phyloP scores from a whole-genome alignment of 1,140 invertebrate genomes.

The Schmidtea mediterranea region DNA sequence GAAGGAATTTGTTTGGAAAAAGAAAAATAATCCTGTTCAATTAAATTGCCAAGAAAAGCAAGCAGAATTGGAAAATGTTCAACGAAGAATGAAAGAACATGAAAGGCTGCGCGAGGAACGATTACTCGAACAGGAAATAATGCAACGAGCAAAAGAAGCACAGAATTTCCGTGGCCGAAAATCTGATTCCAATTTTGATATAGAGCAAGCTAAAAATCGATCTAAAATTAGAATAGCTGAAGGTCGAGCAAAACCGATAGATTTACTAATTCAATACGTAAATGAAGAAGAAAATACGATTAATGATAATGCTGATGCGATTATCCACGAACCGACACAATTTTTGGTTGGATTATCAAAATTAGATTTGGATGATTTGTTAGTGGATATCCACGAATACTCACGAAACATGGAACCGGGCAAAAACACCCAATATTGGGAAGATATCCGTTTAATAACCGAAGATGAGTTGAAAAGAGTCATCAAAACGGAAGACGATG shows the following conservation, averaged over 20 bases:
- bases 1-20: slow-evolving; percentile 77
- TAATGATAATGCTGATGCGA: slow-evolving; percentile 44
- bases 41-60: not conserved
- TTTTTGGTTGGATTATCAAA: slow-evolving; percentile 41
- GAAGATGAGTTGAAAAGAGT: not conserved
- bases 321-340: slow-evolving; percentile 55
- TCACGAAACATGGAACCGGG: slow-evolving; percentile 38
- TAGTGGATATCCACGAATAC: slow-evolving; percentile 66
- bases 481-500: not conserved
- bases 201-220: slow-evolving; percentile 37
- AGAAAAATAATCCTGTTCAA: slow-evolving; percentile 35
- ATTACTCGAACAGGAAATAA: slow-evolving; percentile 16
- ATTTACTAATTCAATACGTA: slow-evolving; percentile 80
- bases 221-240: slow-evolving; percentile 81
- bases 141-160: slow-evolving; percentile 71
- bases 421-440: slow-evolving; percentile 67
- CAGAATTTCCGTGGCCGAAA: slow-evolving; percentile 66
- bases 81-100: not conserved
- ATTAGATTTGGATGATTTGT: slow-evolving; percentile 75
- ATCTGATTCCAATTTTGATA: slow-evolving; percentile 42
- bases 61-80: slow-evolving; percentile 1
- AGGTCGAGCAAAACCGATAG: slow-evolving; percentile 83
- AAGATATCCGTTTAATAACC: not conserved
- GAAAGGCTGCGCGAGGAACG: not conserved
- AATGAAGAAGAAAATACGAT: slow-evolving; percentile 41